A percentile compares a stretch with the other conserved stretches of the same genome.
Conservation (phyloP, 1,140 invertebrate species). For the Brevipalpus yothersi region DNA sequence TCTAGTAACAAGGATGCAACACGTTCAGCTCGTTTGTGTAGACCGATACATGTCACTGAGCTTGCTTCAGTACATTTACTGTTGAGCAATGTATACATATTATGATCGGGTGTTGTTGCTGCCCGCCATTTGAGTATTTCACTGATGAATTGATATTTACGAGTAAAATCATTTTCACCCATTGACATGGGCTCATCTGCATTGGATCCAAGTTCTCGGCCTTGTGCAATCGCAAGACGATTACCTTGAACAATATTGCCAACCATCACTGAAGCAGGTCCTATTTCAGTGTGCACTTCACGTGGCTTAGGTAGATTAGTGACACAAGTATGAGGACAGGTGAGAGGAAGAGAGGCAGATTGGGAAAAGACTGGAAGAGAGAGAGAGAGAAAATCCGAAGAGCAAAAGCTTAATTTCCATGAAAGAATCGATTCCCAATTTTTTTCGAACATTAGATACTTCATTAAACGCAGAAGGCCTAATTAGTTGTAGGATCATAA, state of each 20-base stretch:
- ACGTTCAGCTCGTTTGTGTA: slow-evolving; percentile 80
- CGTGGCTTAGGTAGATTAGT: slow-evolving; percentile 97
- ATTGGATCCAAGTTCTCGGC: slow-evolving; percentile 64
- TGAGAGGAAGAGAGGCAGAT: too few species aligned
- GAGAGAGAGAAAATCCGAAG: too few species aligned
- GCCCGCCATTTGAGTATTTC: slow-evolving; percentile 89
- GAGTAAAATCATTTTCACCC: slow-evolving; percentile 9
- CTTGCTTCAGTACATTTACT: slow-evolving; percentile 69
- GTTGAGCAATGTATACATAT: slow-evolving; percentile 88
- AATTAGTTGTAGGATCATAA: too few species aligned
- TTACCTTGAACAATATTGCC: slow-evolving; percentile 97
- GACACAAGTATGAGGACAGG: slow-evolving; percentile 99
- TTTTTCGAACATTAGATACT: too few species aligned
- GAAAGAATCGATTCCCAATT: too few species aligned
- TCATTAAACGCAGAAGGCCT: too few species aligned
- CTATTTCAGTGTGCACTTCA: slow-evolving; percentile 88
- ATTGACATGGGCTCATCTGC: slow-evolving; percentile 37
- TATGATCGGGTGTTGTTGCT: slow-evolving; percentile 77
- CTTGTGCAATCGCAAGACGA: slow-evolving; percentile 76
- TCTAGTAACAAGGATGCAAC: slow-evolving; percentile 82
- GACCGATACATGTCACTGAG: slow-evolving; percentile 69
- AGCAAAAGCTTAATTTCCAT: too few species aligned
- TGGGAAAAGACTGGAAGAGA: too few species aligned
- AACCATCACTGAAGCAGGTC: slow-evolving; percentile 95
- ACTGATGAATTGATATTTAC: slow-evolving; percentile 70